A percentile compares a stretch with the other conserved stretches of the same genome.
These are phyloP conservation scores for Apis laboriosa DNA, from an alignment of 1,140 invertebrate genomes.

Conservation along the genomic window DNA sequence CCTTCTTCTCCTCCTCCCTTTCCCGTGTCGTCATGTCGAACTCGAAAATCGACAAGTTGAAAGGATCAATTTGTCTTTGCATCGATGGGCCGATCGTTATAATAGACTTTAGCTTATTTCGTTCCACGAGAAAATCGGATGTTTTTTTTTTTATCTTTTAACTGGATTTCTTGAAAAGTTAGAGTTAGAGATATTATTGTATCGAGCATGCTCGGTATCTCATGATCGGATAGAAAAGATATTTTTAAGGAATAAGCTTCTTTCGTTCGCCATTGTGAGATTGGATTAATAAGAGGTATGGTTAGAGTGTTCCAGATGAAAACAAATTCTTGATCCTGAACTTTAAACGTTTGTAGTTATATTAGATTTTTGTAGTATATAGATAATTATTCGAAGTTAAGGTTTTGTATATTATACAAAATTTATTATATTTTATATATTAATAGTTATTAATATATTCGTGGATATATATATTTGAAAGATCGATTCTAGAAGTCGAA, in stretches of 20 bases:
- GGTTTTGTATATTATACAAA: too few relatives aligned
- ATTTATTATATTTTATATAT: too few relatives aligned
- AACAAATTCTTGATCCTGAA: too few relatives aligned
- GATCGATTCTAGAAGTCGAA: too few relatives aligned
- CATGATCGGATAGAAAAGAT: conserved; percentile 1
- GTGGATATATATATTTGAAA: too few relatives aligned
- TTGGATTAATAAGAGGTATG: too few relatives aligned
- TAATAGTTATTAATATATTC: too few relatives aligned
- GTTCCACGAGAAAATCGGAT: background rate
- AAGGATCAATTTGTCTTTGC: background rate
- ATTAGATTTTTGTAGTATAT: too few relatives aligned
- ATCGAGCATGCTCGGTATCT: background rate
- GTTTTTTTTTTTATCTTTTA: background rate
- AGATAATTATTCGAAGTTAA: too few relatives aligned
- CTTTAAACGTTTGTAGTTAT: too few relatives aligned
- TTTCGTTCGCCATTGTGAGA: background rate
- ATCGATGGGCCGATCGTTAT: background rate
- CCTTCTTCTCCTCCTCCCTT: background rate
- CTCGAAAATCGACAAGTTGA: conserved; percentile 3
- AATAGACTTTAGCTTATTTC: background rate
- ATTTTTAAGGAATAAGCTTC: background rate
- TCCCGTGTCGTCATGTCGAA: background rate
- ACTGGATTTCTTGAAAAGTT: background rate
- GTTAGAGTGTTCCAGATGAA: too few relatives aligned
- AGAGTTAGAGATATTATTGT: too few relatives aligned